Evolutionary conservation across 2,113 vertebrate species (phyloP), one percentile per base, ranked within the genome.

Genomic region (Charina bottae): DNA sequence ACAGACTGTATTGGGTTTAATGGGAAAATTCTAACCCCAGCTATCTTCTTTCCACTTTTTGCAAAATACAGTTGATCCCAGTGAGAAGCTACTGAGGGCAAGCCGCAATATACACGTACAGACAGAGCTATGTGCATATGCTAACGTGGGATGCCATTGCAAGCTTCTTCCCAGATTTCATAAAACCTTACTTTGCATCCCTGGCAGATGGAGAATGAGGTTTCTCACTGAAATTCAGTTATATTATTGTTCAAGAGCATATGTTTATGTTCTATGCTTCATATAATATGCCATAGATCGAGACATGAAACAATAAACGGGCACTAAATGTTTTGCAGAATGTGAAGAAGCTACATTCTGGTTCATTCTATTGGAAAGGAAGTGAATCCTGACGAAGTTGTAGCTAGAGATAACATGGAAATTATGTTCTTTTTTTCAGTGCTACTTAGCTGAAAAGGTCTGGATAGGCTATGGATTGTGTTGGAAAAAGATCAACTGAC

Each of bases 301-400:
- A 55, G 53, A 54, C 83, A 72, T 23, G 0, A 90, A 64, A 93
- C 7, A 78, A 78, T 78, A 19, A 87, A 87, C 15, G 23, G 11
- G 7, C 55, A 94, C 83, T 6, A 88, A 3, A 1, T 1, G 0
- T 83, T 95, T 89, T 78, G 19, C 33, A 78, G 33, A 59, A 68
- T 96, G 94, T 54, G 87, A 24, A 49, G 94, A 19, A 95, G 93
- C 49, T 49, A 49, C 64, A 1, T 91, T 95, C 85, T 93, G 49
- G 88, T 89, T 85, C 83, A 84, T 72, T 94, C 46, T 83, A 19
- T 33, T 11, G 24, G 93, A 92, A 49, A 55, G 6, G 89, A 83
- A 72, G 64, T n/a, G 19, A 59, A 49, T 49, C 49, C 49, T 49
- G 49, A 49, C 5, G 49, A 49, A 49, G 49, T 49, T 49, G 49